Evolutionary conservation across 2,888 invertebrate genomes (phyloP).

Genomic region (Lysandra coridon): DNA sequence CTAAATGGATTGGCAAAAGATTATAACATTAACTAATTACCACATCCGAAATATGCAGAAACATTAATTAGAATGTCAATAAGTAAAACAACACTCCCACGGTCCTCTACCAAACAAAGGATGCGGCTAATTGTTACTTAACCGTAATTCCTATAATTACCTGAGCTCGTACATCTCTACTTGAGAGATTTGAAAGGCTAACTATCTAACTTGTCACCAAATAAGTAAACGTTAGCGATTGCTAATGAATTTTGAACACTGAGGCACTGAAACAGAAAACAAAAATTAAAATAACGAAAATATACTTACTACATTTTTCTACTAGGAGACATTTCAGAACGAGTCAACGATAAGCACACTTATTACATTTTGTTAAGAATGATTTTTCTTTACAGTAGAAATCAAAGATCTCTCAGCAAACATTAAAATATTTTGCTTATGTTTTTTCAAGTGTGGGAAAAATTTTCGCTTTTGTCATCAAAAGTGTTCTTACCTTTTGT

Average conservation of each 20-base stretch:
- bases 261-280: not conserved
- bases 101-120: conserved; percentile 67
- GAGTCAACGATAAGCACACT: not conserved
- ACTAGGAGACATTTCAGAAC: not conserved
- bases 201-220: conserved; percentile 30
- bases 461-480: not conserved
- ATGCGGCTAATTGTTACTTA: conserved; percentile 69
- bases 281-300: not conserved
- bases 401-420: conserved; percentile 31
- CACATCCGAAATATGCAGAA: not conserved
- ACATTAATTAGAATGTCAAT: not conserved
- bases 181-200: conserved; percentile 31
- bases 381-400: not conserved
- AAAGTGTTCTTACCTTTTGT: conserved; percentile 1
- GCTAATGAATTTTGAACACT: not conserved
- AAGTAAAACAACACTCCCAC: conserved; percentile 50
- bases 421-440: conserved; percentile 56
- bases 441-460: conserved; percentile 57
- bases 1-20: not conserved
- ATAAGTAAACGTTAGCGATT: not conserved
- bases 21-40: not conserved
- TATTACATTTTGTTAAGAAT: not conserved
- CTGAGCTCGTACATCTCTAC: conserved; percentile 33
- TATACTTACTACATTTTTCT: not conserved
- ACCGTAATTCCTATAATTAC: conserved; percentile 77